Conservation (phyloP, 2,888 invertebrate genomes). For the Leucozona laternaria region DNA sequence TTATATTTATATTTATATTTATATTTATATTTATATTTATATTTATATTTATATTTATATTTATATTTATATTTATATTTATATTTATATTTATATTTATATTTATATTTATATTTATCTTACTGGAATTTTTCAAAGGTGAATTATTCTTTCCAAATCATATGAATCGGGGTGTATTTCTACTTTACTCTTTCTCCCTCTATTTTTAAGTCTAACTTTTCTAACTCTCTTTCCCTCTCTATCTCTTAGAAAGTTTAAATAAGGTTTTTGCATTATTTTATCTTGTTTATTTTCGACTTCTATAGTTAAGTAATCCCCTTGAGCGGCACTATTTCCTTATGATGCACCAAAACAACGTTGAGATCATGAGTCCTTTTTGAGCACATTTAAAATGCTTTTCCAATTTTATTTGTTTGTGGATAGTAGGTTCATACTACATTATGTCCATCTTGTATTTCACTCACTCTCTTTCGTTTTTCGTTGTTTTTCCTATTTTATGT, state of each 20-base stretch:
- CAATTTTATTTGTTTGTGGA: slow-evolving; percentile 13
- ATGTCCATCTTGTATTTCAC: slow-evolving; percentile 5
- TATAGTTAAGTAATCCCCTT: slow-evolving; percentile 28
- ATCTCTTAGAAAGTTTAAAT: slow-evolving; percentile 22
- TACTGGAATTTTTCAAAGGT: too few relatives aligned
- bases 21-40: too few relatives aligned
- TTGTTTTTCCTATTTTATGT: slow-evolving; percentile 9
- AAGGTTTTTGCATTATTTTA: slow-evolving; percentile 26
- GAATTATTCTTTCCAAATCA: too few relatives aligned
- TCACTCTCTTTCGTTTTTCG: not conserved
- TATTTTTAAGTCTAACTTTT: not conserved
- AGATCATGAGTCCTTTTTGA: slow-evolving; percentile 13
- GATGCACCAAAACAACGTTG: slow-evolving; percentile 27
- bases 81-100: too few relatives aligned
- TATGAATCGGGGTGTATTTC: not conserved
- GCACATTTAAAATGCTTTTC: slow-evolving; percentile 29
- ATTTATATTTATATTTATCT: too few relatives aligned
- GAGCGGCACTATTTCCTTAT: slow-evolving; percentile 37
- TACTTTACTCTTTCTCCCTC: not conserved
- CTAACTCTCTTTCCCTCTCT: not conserved
- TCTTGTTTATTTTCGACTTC: slow-evolving; percentile 19
- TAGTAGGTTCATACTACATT: not conserved
- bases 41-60: too few relatives aligned
- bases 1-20: too few relatives aligned
- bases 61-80: too few relatives aligned